phyloP scores from a whole-genome alignment of 2,888 invertebrate genomes.

The Torymus tubicola region DNA sequence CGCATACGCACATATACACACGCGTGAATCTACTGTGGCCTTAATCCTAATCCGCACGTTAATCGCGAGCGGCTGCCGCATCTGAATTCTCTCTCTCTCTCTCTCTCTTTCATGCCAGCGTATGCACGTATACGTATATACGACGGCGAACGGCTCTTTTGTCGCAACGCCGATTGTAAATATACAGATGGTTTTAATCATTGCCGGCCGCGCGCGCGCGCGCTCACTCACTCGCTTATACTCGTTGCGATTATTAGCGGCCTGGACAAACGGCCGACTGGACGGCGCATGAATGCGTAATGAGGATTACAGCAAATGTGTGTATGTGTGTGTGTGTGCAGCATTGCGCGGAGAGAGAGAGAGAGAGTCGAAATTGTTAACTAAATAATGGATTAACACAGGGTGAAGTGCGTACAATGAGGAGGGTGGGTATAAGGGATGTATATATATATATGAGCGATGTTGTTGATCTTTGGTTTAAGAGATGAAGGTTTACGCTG shows the following conservation, averaged over 20 bases:
- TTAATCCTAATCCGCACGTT: conserved; percentile 75
- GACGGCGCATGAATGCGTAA: conserved; percentile 33
- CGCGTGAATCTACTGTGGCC: conserved; percentile 44
- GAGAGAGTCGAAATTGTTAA: conserved; percentile 5
- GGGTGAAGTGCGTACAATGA: too few species aligned
- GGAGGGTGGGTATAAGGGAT: too few species aligned
- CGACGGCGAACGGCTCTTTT: conserved; percentile 11
- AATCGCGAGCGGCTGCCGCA: conserved; percentile 66
- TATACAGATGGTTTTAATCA: conserved; percentile 8
- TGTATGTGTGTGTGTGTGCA: too few species aligned
- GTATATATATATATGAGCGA: too few species aligned
- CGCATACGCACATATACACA: neutral
- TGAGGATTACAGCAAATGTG: neutral
- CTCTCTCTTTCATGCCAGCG: too few species aligned
- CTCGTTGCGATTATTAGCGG: neutral
- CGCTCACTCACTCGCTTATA: too few species aligned
- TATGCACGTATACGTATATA: too few species aligned
- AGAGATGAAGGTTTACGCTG: neutral
- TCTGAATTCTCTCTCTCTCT: too few species aligned
- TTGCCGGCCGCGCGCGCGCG: neutral
- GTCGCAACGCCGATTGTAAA: neutral
- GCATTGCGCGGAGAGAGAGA: neutral
- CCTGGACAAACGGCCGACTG: too few species aligned
- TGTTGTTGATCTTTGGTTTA: conserved; percentile 16
- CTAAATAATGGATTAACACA: conserved; percentile 4